phyloP scores from a whole-genome alignment of 2,888 invertebrate species.

The Pomacea canaliculata region DNA sequence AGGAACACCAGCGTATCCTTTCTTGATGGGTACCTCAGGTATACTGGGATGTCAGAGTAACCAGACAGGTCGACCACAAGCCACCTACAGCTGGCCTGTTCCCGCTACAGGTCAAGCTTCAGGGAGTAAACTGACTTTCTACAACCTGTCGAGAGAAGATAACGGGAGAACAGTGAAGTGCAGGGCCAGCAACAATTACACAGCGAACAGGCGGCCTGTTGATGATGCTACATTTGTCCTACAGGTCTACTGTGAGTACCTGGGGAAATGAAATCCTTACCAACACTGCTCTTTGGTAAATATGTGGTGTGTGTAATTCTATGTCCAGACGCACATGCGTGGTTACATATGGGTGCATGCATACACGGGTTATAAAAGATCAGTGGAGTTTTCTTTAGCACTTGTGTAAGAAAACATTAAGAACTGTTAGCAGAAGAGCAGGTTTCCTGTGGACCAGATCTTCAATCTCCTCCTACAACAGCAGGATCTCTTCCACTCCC shows the following conservation, averaged over 20 bases:
- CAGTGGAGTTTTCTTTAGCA: too few relatives aligned
- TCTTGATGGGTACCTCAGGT: background rate
- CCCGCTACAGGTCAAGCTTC: background rate
- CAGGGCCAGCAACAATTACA: background rate
- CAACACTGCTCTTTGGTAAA: too few relatives aligned
- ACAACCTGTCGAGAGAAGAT: background rate
- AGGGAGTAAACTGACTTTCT: background rate
- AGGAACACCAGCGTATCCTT: background rate
- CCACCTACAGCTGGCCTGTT: background rate
- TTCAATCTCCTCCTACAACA: too few relatives aligned
- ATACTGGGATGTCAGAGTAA: background rate
- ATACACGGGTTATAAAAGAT: too few relatives aligned
- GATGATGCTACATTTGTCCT: background rate
- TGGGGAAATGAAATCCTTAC: too few relatives aligned
- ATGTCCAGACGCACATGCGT: too few relatives aligned
- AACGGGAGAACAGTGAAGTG: background rate
- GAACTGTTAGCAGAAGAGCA: too few relatives aligned
- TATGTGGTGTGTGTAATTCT: too few relatives aligned
- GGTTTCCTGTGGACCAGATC: too few relatives aligned
- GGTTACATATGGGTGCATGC: too few relatives aligned
- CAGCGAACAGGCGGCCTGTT: background rate
- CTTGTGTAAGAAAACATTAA: too few relatives aligned
- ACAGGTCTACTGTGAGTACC: background rate
- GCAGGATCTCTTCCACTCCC: too few relatives aligned
- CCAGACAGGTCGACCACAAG: background rate